Conservation (phyloP, 1,140 invertebrate genomes). For the Teleogryllus occipitalis region DNA sequence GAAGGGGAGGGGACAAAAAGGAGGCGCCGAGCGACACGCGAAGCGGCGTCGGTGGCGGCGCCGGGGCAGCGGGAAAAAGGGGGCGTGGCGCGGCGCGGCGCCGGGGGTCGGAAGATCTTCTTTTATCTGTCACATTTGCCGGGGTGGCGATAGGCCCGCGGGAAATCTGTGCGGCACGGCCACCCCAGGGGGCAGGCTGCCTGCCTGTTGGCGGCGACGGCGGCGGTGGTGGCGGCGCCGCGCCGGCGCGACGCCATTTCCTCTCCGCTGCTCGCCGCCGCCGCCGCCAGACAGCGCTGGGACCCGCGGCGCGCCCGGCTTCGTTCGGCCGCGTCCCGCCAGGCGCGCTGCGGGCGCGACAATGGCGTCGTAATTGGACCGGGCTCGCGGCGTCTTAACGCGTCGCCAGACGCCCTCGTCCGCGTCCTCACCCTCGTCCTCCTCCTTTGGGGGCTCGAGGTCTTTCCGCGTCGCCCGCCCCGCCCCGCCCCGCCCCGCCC, state of each 20-base stretch:
- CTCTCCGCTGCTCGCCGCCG: too few relatives aligned
- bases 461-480: not conserved
- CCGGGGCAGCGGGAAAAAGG: not conserved
- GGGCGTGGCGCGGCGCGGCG: too few relatives aligned
- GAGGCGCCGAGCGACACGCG: too few relatives aligned
- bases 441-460: too few relatives aligned
- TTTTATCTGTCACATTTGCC: slow-evolving; percentile 4
- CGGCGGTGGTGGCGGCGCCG: not conserved
- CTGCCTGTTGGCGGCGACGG: not conserved
- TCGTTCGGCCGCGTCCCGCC: not conserved
- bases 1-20: too few relatives aligned
- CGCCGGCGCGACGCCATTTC: too few relatives aligned
- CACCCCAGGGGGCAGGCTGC: not conserved
- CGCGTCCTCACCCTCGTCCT: too few relatives aligned
- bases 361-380: not conserved
- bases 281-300: too few relatives aligned
- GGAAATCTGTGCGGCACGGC: not conserved
- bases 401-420: not conserved
- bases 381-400: not conserved
- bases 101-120: not conserved
- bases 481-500: too few relatives aligned
- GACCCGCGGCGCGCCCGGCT: not conserved
- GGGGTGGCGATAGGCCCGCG: not conserved
- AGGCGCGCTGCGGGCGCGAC: not conserved
- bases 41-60: not conserved